Base-by-base conservation (phyloP, 1,140 invertebrate species). In the Lasaia peninsularis region DNA sequence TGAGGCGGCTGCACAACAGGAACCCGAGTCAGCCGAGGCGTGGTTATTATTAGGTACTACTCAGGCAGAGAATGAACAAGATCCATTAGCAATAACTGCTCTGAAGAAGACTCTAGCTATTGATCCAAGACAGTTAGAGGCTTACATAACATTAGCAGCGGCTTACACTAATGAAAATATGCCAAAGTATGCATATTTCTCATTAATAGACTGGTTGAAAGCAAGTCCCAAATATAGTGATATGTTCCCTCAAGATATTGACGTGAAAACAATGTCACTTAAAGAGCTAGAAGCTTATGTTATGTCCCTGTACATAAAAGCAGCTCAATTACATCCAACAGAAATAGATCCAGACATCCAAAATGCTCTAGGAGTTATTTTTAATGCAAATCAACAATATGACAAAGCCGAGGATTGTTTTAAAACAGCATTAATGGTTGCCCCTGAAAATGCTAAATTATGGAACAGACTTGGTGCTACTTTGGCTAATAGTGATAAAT, bases 401-500 rank as follows among this genome's bases (percentile, higher is more conserved):
- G 95, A 98, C 68, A 98, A 98, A 91, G 98, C 98, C 18, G 95
- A 95, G 2, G 98, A 99, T 89, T 99, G 98, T 88, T 98, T 99
- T 83, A 93, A 93, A 76, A 92, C 97, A 33, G 98, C 98, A 0
- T 81, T 99, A 8, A 93, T 94, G 84, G 94, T 95, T 7, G 91
- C 92, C 73, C 95, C 95, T 21, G 91, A 97, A 67, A 97, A 99
- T 93, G 94, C 97, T 6, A 93, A 96, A 79, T 87, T 99, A 32
- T 99, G 98, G 98, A 99, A 99, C 89, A 95, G 97, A 73, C 90
- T 99, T 24, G 98, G 98, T 37, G 98, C 98, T 31, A 98, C 98
- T 21, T 89, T 99, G 66, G 98, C 98, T 12, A 99, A 99, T 89
- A 96, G 97, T 66, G 95, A 96, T 49, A 93, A 93, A 52, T 97